A percentile compares a stretch with the other conserved stretches of the same genome.
Evolutionary conservation across 2,113 vertebrate species (phyloP).

Genomic region (Oreochromis spilurus): DNA sequence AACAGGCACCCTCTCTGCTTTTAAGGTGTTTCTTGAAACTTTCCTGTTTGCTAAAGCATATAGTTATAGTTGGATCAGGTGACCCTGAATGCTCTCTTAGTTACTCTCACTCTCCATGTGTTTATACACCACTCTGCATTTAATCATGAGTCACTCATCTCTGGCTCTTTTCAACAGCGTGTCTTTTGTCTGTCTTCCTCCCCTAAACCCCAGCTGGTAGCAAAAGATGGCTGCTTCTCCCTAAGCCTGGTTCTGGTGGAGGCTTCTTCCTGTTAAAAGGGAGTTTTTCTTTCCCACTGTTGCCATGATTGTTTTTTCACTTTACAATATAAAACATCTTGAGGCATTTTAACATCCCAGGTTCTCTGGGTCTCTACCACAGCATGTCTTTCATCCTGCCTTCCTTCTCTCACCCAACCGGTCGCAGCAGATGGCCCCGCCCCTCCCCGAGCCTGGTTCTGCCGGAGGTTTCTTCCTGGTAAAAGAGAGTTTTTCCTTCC

Average conservation of each 20-base stretch:
- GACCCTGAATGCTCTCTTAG: neutral
- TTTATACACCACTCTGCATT: neutral
- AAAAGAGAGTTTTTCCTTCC: neutral
- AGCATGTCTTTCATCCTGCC: accelerated
- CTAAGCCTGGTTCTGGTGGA: neutral
- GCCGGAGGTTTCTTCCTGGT: neutral
- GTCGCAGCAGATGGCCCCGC: neutral
- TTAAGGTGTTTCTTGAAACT: neutral
- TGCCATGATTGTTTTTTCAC: neutral
- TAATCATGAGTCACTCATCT: neutral
- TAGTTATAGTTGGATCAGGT: neutral
- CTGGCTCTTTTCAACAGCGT: neutral
- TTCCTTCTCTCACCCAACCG: neutral
- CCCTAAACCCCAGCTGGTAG: neutral
- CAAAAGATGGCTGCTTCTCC: neutral
- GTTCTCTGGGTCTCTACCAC: neutral
- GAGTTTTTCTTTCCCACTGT: neutral
- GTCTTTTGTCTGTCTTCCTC: neutral
- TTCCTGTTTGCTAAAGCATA: neutral
- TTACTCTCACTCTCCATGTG: neutral
- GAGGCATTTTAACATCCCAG: neutral
- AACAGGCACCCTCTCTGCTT: neutral
- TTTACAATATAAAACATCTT: neutral
- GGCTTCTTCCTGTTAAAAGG: neutral
- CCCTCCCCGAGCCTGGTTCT: neutral